A percentile compares a stretch with the other conserved stretches of the same genome.
These are phyloP conservation scores for Microcebus tavaratra DNA, from an alignment of 2,113 vertebrate genomes.

Conservation along the genomic window DNA sequence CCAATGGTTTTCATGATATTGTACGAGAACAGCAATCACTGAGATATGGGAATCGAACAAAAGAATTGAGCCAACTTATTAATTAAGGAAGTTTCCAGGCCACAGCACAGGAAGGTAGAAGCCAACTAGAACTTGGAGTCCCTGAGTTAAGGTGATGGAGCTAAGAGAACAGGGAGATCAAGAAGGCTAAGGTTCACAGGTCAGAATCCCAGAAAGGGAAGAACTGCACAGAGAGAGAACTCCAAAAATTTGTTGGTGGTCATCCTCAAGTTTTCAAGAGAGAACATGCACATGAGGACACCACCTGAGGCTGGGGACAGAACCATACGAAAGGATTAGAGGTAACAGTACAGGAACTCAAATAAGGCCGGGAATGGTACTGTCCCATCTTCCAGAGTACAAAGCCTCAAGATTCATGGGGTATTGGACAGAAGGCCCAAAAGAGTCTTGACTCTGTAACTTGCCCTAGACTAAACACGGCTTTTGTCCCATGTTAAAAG, in stretches of 20 bases:
- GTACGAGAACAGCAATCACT: not conserved
- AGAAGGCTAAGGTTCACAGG: not conserved
- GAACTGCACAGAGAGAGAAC: not conserved
- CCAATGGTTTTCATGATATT: not conserved
- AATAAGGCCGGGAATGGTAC: not conserved
- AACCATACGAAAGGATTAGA: not conserved
- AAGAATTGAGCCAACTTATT: not conserved
- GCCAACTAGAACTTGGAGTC: not conserved
- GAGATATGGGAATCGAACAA: not conserved
- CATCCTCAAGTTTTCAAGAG: too few relatives aligned
- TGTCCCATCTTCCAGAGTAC: not conserved
- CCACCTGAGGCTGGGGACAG: not conserved
- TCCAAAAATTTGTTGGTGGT: not conserved
- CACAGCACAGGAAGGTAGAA: rapidly evolving
- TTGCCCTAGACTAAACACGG: not conserved
- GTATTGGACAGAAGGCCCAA: not conserved
- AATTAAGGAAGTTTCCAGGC: not conserved
- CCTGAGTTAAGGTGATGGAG: not conserved
- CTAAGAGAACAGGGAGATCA: not conserved
- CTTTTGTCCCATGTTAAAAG: not conserved
- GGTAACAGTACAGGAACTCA: not conserved
- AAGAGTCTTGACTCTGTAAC: not conserved
- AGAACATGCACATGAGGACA: not conserved
- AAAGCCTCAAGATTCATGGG: not conserved
- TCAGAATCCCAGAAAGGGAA: not conserved